Percentiles rank a stretch among this genome's conserved stretches.
Evolutionary conservation across 2,113 vertebrate genomes (phyloP).

Genomic region (Nothobranchius kuhntae): DNA sequence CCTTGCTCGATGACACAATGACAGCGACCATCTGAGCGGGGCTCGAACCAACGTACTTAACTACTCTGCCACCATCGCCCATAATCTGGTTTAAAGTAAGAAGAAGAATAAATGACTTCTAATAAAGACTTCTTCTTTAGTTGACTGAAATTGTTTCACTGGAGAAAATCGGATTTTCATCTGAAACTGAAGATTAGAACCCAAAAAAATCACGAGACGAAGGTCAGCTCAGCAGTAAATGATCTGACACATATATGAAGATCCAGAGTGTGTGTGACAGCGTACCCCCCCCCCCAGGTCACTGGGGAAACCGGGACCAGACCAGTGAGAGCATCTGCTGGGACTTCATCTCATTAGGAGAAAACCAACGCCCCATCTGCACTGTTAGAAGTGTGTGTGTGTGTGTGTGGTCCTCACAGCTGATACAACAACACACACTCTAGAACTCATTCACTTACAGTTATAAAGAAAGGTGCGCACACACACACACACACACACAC

Average conservation of each 20-base stretch:
- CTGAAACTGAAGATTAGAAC: no score
- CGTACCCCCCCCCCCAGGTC: constrained; percentile 5
- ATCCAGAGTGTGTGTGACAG: not conserved
- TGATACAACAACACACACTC: constrained; percentile 6
- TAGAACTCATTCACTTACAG: not conserved
- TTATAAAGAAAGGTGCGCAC: constrained; percentile 2
- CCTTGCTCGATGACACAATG: no score
- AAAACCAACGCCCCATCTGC: constrained; percentile 39
- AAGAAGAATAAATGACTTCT: no score
- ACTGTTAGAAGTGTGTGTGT: constrained; percentile 16
- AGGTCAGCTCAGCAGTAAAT: not conserved
- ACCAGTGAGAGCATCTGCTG: constrained; percentile 33
- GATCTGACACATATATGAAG: not conserved
- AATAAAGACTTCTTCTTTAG: no score
- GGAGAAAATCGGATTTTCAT: no score
- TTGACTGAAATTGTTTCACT: no score
- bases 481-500: not conserved
- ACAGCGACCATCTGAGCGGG: no score
- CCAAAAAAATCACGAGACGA: no score
- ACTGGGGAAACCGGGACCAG: constrained; percentile 2
- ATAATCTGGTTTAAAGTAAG: no score
- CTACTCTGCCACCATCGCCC: no score
- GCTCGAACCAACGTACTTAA: no score
- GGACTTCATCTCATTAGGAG: constrained; percentile 56
- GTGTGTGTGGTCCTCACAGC: not conserved